These are phyloP conservation scores for Ennomos erosarius DNA, from an alignment of 2,888 invertebrate species.

Conservation along the genomic window DNA sequence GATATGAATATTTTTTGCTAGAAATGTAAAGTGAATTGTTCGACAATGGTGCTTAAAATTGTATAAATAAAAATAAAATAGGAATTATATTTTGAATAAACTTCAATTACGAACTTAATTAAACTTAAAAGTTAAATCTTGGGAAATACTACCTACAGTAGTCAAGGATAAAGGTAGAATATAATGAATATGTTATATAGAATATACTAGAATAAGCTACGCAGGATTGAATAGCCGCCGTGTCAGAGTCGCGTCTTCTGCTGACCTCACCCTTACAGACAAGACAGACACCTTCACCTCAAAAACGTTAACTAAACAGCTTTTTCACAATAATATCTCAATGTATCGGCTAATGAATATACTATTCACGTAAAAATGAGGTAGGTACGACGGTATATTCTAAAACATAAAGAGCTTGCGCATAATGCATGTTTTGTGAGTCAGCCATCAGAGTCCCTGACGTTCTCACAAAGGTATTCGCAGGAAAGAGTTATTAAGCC, in stretches of 20 bases:
- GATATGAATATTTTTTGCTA: constrained; percentile 59
- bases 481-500: constrained; percentile 73
- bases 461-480: constrained; percentile 77
- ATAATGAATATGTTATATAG: constrained; percentile 49
- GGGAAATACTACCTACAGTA: constrained; percentile 44
- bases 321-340: constrained; percentile 52
- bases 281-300: constrained; percentile 56
- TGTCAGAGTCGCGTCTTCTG: constrained; percentile 46
- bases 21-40: constrained; percentile 30
- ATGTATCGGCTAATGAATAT: constrained; percentile 54
- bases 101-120: constrained; percentile 57
- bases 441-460: constrained; percentile 64
- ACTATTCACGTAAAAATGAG: constrained; percentile 48
- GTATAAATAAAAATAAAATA: constrained; percentile 27
- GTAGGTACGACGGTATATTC: constrained; percentile 43
- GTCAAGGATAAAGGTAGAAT: constrained; percentile 58
- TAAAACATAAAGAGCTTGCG: constrained; percentile 63
- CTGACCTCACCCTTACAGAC: constrained; percentile 52
- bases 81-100: constrained; percentile 47
- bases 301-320: constrained; percentile 49
- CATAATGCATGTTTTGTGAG: constrained; percentile 64
- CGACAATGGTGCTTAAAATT: constrained; percentile 22
- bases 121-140: constrained; percentile 50
- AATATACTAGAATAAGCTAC: constrained; percentile 55
- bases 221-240: constrained; percentile 36